A percentile compares a stretch with the other conserved stretches of the same genome.
Conservation (phyloP, 2,797 vertebrate species). For the Bradypodion ventrale region DNA sequence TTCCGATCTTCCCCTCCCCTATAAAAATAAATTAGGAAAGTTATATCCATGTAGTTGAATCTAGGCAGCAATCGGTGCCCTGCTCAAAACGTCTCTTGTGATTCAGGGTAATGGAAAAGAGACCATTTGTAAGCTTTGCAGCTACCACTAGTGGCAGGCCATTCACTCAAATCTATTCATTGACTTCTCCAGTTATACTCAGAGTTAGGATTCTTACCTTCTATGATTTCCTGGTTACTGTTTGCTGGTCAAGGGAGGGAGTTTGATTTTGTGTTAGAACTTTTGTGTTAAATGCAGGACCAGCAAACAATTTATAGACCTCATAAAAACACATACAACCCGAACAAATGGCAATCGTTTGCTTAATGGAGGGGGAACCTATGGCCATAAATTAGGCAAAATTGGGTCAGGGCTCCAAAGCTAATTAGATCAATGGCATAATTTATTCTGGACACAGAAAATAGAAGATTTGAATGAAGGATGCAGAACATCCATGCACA, state of each 20-base stretch:
- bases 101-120: not conserved
- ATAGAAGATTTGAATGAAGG: not conserved
- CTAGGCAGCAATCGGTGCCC: not conserved
- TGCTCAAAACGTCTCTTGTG: not conserved
- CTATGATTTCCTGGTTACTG: not conserved
- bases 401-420: not conserved
- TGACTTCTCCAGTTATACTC: not conserved
- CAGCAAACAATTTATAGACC: not conserved
- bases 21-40: not conserved
- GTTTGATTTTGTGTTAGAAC: not conserved
- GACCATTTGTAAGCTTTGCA: not conserved
- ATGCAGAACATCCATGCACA: not conserved
- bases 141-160: not conserved
- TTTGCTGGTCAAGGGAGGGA: not conserved
- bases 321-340: not conserved
- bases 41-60: not conserved
- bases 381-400: not conserved
- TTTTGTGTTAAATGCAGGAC: not conserved
- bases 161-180: not conserved
- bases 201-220: not conserved
- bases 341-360: conserved; percentile 13
- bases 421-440: conserved; percentile 5
- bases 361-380: not conserved
- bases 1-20: not conserved
- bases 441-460: not conserved